Evolutionary conservation across 2,113 vertebrate genomes (phyloP), one percentile per base, ranked within the genome.

Genomic region (Thryonomys swinderianus): DNA sequence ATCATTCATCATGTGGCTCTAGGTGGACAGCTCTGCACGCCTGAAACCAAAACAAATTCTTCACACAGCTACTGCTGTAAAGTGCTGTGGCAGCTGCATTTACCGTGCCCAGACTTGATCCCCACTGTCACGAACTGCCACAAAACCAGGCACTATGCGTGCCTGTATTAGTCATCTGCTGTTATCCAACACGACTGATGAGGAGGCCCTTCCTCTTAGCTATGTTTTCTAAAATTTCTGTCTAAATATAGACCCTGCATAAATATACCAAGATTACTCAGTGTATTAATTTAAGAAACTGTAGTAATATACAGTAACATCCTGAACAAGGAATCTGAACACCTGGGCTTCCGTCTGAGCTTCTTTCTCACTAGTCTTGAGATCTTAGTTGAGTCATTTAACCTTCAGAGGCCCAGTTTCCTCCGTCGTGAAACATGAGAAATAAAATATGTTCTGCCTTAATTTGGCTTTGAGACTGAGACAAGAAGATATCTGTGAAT

Each of bases 1-100:
- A n/a, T 84, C 79, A 82, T 64, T 69, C 93, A 27, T 34, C 51
- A 34, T n/a, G 48, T 69, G 59, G 81, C 27, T 93, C 42, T 23
- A 69, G 40, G 48, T 67, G 20, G 40, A 83, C 17, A 4, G 23
- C 27, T 91, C 73, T 88, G 71, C 91, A 92, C 69, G 21, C 18
- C 74, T 16, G 59, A 71, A 64, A 90, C 62, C 83, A 78, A 82
- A 2, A 18, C 42, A 45, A 84, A 55, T 0, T 45, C 21, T 4
- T 66, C 37, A 32, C 59, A 80, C 0, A 76, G 27, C 42, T 27
- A 6, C 5, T 34, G 25, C 0, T 30, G 48, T 85, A 73, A 59
- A 34, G 87, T 42, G 32, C 0, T 1, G 0, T 0, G 7, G 40
- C 16, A 10, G 45, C n/a, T 71, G 3, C 0, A 3, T 18, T 59